Evolutionary conservation across 2,888 invertebrate genomes (phyloP), one percentile per base, ranked within the genome.

Genomic region (Lochmaea crataegi): DNA sequence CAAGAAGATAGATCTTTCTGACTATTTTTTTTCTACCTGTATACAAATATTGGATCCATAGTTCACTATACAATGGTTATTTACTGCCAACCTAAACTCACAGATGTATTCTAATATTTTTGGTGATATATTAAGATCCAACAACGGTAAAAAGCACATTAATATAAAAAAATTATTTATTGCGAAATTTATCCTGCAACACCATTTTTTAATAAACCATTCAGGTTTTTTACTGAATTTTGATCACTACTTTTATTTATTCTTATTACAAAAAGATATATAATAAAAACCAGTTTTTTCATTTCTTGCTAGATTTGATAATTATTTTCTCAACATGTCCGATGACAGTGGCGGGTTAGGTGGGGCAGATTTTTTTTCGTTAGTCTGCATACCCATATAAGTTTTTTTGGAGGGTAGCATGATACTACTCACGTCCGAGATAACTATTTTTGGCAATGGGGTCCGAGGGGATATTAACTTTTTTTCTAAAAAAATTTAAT

Each of bases 41-140:
- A 83, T 84, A 84, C 82, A 84, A 84, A 83, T 18, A 63, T 83
- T 82, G 77, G 80, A 79, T 82, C 80, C 82, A 81, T 83, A 82
- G 83, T 83, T 84, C 83, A 83, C 83, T 84, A 84, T 83, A 83
- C 80, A 82, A 83, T 84, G 84, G 84, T 84, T 84, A 82, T 84
- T 83, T 80, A 66, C 63, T 65, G 68, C 57, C 58, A 75, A 77
- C 67, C 60, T 45, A 58, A 63, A 18, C 32, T 60, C 68, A 60
- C n/a, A 18, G 42, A 38, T 68, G 61, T 57, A 10, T 60, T 58
- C 32, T 70, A 45, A 45, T 58, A 22, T 65, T 38, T 42, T 53
- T 32, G 32, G 10, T 48, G 60, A 48, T 60, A 42, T 58, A 42
- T 58, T 4, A 48, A 61, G 60, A 53, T 69, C 18, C 53, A 69